These are phyloP conservation scores for Rhea americana DNA, from an alignment of 2,113 vertebrate species.

Conservation along the genomic window DNA sequence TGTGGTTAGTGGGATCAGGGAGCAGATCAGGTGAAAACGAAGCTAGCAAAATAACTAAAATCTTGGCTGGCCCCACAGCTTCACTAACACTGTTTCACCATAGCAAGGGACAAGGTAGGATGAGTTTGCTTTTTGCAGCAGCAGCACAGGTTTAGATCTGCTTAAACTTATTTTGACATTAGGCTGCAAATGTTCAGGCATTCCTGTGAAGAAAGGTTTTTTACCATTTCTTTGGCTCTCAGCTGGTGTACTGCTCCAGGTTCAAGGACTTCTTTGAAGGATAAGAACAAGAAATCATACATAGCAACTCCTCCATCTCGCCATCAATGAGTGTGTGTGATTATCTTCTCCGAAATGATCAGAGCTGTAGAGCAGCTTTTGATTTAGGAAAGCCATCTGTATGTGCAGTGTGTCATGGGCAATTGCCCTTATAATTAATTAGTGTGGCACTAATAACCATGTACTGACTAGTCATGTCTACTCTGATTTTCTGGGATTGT, in stretches of 20 bases:
- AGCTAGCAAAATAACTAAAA: background rate
- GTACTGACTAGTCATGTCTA: background rate
- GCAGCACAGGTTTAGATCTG: background rate
- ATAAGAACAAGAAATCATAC: background rate
- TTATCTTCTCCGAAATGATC: background rate
- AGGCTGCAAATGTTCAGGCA: accelerated
- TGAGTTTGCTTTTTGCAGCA: background rate
- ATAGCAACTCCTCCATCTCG: background rate
- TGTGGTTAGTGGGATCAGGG: background rate
- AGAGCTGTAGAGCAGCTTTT: background rate
- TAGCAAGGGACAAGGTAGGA: background rate
- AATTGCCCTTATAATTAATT: slow-evolving; percentile 59
- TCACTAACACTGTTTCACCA: background rate
- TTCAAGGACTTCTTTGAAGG: background rate
- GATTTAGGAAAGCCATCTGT: background rate
- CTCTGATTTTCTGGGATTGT: slow-evolving; percentile 10
- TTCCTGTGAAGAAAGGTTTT: background rate
- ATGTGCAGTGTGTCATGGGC: background rate
- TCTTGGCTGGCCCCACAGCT: background rate
- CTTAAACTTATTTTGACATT: background rate
- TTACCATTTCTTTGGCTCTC: background rate
- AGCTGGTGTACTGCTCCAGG: background rate
- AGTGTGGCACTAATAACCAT: slow-evolving; percentile 44
- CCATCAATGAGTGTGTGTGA: background rate
- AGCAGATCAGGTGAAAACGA: background rate